phyloP scores from a whole-genome alignment of 2,888 invertebrate genomes.

The Oxyteleia sp. region DNA sequence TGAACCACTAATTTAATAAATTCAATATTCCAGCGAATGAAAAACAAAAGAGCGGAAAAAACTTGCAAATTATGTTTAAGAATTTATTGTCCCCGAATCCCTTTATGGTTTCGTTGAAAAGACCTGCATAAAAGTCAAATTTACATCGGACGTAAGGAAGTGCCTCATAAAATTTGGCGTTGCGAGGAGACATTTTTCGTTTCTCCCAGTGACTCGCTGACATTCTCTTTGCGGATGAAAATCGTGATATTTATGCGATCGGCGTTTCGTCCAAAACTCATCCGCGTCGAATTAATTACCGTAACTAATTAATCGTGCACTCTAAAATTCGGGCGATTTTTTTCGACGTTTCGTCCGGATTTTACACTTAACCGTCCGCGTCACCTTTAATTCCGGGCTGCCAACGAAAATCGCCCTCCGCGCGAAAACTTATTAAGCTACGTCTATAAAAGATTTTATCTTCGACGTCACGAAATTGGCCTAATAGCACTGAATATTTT shows the following conservation, averaged over 20 bases:
- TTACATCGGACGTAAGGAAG: conserved; percentile 41
- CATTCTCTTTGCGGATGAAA: neutral
- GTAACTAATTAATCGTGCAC: neutral
- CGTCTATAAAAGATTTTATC: too few species aligned
- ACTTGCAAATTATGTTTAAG: conserved; percentile 28
- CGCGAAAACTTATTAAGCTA: too few species aligned
- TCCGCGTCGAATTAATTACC: neutral
- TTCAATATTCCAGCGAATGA: neutral
- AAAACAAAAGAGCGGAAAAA: neutral
- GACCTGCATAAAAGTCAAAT: conserved; percentile 53
- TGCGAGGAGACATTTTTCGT: conserved; percentile 36
- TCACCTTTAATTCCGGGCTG: too few species aligned
- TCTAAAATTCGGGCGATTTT: neutral
- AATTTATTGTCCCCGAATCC: conserved; percentile 46
- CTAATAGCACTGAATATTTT: too few species aligned
- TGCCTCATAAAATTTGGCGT: conserved; percentile 43
- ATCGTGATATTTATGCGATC: neutral
- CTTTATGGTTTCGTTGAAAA: conserved; percentile 45
- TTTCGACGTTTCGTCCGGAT: neutral
- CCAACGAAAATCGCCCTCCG: too few species aligned
- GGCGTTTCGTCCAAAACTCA: neutral
- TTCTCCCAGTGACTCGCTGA: conserved; percentile 2
- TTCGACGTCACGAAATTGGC: too few species aligned
- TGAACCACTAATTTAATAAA: neutral
- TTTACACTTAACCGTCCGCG: too few species aligned